phyloP scores from a whole-genome alignment of 92 coral and sea anemone species.

The Parazoanthus swiftii region DNA sequence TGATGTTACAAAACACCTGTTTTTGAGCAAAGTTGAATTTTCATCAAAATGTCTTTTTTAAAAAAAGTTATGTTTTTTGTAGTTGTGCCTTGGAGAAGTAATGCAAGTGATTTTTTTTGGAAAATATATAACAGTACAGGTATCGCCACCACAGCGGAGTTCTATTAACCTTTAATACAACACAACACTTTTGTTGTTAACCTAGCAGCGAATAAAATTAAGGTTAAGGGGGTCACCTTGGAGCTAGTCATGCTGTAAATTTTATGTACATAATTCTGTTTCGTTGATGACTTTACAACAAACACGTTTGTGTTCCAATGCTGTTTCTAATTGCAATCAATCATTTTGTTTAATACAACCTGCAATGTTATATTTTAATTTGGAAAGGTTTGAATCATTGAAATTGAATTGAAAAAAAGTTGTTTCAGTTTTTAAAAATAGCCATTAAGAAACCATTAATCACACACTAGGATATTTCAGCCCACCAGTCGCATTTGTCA shows the following conservation, averaged over 20 bases:
- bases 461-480: background rate
- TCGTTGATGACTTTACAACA: slow-evolving; percentile 15
- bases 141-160: background rate
- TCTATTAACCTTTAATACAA: background rate
- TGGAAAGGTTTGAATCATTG: background rate
- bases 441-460: slow-evolving; percentile 39
- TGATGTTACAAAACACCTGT: slow-evolving; percentile 39
- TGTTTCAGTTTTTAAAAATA: slow-evolving; percentile 27
- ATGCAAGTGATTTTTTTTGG: background rate
- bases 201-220: background rate
- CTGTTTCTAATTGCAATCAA: slow-evolving; percentile 24
- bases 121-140: background rate
- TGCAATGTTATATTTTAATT: slow-evolving; percentile 38
- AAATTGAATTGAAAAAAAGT: slow-evolving; percentile 20
- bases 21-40: slow-evolving; percentile 1
- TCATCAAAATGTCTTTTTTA: slow-evolving; percentile 27
- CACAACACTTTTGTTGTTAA: background rate
- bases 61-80: background rate
- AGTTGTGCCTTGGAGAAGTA: background rate
- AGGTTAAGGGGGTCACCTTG: slow-evolving; percentile 9
- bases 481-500: background rate
- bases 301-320: background rate
- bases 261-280: slow-evolving; percentile 24
- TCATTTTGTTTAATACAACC: slow-evolving; percentile 31
- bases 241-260: slow-evolving; percentile 8